Conservation (phyloP, 2,113 vertebrate species). For the Notechis scutatus region DNA sequence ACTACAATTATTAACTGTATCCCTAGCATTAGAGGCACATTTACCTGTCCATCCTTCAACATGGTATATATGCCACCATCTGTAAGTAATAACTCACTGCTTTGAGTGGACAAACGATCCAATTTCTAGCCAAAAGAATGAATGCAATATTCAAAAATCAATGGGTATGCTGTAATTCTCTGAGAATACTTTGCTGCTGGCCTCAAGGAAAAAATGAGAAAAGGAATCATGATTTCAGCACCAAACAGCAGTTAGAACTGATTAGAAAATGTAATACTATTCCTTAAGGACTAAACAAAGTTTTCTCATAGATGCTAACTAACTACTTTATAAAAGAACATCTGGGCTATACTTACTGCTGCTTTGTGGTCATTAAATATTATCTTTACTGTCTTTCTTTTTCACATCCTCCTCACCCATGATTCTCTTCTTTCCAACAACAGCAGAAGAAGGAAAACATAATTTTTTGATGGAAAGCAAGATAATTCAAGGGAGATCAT, state of each 20-base stretch:
- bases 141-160: background rate
- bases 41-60: background rate
- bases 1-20: background rate
- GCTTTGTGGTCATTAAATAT: background rate
- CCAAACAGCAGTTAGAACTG: background rate
- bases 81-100: background rate
- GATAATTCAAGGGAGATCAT: background rate
- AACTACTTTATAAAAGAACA: background rate
- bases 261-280: background rate
- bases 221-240: background rate
- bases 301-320: background rate
- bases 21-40: background rate
- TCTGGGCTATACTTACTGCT: background rate
- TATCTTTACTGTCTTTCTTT: background rate
- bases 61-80: background rate
- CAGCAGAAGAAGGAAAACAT: background rate
- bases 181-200: background rate
- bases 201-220: background rate
- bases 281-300: background rate
- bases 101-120: background rate
- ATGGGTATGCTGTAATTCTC: background rate
- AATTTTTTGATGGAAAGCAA: background rate
- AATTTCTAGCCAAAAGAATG: background rate
- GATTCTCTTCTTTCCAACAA: background rate
- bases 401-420: background rate